Evolutionary conservation across 1,140 invertebrate genomes (phyloP).

Genomic region (Neodiprion pinetum): DNA sequence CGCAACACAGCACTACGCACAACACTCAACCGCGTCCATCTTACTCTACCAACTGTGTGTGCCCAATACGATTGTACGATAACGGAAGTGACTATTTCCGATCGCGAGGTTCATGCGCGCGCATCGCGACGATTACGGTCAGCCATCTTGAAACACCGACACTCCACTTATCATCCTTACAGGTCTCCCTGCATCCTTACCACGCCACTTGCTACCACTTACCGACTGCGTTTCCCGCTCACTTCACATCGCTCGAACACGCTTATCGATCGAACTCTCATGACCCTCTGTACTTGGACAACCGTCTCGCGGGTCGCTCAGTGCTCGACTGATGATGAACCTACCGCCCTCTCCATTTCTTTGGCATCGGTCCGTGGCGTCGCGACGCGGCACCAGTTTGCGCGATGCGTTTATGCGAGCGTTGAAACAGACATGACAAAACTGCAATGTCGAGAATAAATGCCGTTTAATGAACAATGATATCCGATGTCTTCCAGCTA

Average conservation of each 20-base stretch:
- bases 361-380: too few relatives aligned
- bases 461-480: too few relatives aligned
- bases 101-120: neutral
- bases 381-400: too few relatives aligned
- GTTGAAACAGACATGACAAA: too few relatives aligned
- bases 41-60: neutral
- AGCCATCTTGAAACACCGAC: neutral
- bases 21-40: slow-evolving; percentile 6
- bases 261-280: neutral
- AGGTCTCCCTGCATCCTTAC: neutral
- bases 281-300: neutral
- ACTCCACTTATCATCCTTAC: neutral
- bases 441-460: too few relatives aligned
- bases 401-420: too few relatives aligned
- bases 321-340: too few relatives aligned
- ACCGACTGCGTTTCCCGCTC: neutral
- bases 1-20: slow-evolving; percentile 1
- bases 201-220: neutral
- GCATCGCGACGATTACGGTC: neutral
- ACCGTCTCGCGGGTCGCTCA: neutral
- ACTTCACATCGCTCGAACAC: neutral
- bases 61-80: neutral
- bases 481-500: too few relatives aligned
- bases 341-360: too few relatives aligned
- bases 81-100: neutral